Conservation (phyloP, 2,113 vertebrate genomes). For the Carlito syrichta region DNA sequence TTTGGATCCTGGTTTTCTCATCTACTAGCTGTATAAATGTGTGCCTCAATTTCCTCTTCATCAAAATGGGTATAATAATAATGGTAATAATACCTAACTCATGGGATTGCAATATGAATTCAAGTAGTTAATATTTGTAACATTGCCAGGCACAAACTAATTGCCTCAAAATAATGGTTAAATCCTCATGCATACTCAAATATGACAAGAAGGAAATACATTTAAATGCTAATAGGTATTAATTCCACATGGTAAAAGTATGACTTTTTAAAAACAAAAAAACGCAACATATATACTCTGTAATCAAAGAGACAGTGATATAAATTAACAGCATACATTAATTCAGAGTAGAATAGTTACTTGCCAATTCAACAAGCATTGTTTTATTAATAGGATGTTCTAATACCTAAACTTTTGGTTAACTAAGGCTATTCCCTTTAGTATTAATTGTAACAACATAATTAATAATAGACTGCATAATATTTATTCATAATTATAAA, state of each 20-base stretch:
- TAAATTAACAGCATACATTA: not conserved
- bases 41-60: slow-evolving; percentile 12
- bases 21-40: not conserved
- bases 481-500: not conserved
- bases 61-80: not conserved
- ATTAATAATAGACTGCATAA: not conserved
- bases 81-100: not conserved
- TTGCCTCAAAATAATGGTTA: not conserved
- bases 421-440: not conserved
- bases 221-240: not conserved
- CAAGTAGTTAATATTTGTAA: not conserved
- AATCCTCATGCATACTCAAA: not conserved
- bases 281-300: not conserved
- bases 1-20: not conserved
- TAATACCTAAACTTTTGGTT: not conserved
- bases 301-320: not conserved
- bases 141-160: not conserved
- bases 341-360: not conserved
- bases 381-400: not conserved
- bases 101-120: not conserved
- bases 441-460: not conserved
- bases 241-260: not conserved
- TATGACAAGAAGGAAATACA: not conserved
- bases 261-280: slow-evolving; percentile 9
- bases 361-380: not conserved